Conservation (phyloP, 2,888 invertebrate species). For the Sussaba pulchella region DNA sequence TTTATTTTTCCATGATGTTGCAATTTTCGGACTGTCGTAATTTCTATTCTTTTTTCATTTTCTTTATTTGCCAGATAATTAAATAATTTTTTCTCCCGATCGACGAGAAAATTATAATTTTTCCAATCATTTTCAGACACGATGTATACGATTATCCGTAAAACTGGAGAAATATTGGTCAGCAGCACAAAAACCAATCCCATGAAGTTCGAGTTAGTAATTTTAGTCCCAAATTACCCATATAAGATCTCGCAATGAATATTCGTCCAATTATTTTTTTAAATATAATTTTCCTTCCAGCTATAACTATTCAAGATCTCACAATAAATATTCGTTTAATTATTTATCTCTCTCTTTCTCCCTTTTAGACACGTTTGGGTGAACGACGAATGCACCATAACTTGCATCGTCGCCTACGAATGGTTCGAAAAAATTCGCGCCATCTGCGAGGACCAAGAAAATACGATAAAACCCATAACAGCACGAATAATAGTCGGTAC, state of each 20-base stretch:
- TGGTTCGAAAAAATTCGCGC: constrained; percentile 52
- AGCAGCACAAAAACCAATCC: constrained; percentile 68
- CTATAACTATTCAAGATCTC: too few species aligned
- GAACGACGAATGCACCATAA: constrained; percentile 68
- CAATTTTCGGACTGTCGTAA: too few species aligned
- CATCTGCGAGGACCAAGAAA: constrained; percentile 22
- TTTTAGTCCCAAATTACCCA: too few species aligned
- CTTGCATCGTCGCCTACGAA: constrained; percentile 71
- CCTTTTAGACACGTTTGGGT: constrained; percentile 72
- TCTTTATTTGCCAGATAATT: too few species aligned
- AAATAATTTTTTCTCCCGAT: too few species aligned
- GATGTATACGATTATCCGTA: constrained; percentile 69
- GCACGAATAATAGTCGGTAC: constrained; percentile 72
- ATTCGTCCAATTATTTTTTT: too few species aligned
- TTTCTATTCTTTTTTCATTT: too few species aligned
- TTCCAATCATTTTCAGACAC: constrained; percentile 59
- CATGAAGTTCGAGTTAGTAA: constrained; percentile 69
- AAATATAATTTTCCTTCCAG: too few species aligned
- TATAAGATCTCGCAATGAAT: too few species aligned
- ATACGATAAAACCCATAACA: constrained; percentile 62
- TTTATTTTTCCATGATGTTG: too few species aligned
- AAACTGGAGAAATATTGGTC: constrained; percentile 71
- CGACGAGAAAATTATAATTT: neutral
- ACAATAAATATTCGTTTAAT: too few species aligned
- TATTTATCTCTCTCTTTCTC: too few species aligned